A percentile compares a stretch with the other conserved stretches of the same genome.
phyloP scores from a whole-genome alignment of 2,888 invertebrate species.

The Coenonympha glycerion region DNA sequence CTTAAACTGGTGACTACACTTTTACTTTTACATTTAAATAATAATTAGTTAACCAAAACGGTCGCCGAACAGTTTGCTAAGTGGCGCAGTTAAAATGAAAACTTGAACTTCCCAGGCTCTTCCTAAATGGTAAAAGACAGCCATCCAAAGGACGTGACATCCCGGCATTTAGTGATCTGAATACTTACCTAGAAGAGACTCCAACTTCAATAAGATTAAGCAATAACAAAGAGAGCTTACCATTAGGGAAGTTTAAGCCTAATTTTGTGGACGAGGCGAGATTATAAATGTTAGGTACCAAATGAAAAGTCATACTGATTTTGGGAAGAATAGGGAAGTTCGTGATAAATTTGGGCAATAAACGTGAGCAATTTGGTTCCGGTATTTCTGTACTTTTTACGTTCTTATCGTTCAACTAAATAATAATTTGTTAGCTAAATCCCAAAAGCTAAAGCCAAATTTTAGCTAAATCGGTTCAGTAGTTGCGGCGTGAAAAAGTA shows the following conservation, averaged over 20 bases:
- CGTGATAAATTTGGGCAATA: no score
- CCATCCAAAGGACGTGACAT: constrained; percentile 61
- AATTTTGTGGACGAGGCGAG: not conserved
- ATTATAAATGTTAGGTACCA: not conserved
- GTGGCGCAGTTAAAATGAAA: constrained; percentile 68
- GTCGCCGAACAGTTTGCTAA: constrained; percentile 57
- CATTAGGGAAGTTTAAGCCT: constrained; percentile 16
- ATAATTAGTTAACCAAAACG: no score
- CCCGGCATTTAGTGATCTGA: constrained; percentile 31
- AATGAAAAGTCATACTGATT: not conserved
- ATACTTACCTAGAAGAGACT: constrained; percentile 29
- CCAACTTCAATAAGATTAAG: constrained; percentile 24
- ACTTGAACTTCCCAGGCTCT: constrained; percentile 59
- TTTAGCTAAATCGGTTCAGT: no score
- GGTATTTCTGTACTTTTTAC: no score
- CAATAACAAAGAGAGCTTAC: constrained; percentile 24
- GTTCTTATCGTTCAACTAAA: no score
- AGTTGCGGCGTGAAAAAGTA: no score
- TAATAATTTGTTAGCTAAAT: no score
- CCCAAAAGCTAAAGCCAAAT: no score
- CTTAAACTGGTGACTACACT: no score
- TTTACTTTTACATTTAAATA: no score
- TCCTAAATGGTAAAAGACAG: constrained; percentile 55
- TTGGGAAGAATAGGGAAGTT: no score
- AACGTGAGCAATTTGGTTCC: no score